Conservation (phyloP, 2,888 invertebrate genomes). For the Salpingus planirostris region DNA sequence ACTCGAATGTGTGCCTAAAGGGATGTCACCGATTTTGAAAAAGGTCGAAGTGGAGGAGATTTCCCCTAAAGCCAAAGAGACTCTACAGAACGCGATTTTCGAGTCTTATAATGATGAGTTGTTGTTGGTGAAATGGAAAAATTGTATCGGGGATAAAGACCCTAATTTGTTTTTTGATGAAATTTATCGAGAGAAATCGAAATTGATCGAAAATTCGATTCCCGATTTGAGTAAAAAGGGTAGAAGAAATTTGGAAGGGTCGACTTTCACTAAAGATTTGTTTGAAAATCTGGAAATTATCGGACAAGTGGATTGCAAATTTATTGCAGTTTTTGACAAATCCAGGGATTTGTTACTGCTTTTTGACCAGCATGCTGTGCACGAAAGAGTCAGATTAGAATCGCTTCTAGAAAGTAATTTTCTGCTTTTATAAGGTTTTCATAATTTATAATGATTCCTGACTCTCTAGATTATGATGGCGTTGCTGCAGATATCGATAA, state of each 20-base stretch:
- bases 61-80: constrained; percentile 31
- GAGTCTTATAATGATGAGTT: constrained; percentile 33
- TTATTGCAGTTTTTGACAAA: constrained; percentile 49
- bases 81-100: constrained; percentile 31
- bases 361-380: constrained; percentile 84
- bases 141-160: constrained; percentile 32
- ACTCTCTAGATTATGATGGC: constrained; percentile 23
- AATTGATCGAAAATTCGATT: constrained; percentile 25
- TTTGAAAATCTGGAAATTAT: constrained; percentile 46
- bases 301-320: constrained; percentile 68
- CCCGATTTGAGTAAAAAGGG: constrained; percentile 20
- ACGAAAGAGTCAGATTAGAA: constrained; percentile 76
- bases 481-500: constrained; percentile 16
- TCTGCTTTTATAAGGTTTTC: not conserved
- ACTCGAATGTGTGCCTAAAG: constrained; percentile 50
- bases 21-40: constrained; percentile 49
- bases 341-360: constrained; percentile 48
- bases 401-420: constrained; percentile 53
- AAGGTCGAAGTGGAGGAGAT: constrained; percentile 30
- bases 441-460: no score
- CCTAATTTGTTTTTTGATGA: constrained; percentile 32
- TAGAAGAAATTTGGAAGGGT: constrained; percentile 11
- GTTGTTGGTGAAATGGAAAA: constrained; percentile 35
- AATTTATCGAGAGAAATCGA: constrained; percentile 31
- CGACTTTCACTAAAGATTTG: constrained; percentile 42